Evolutionary conservation across 1,140 invertebrate species (phyloP).

Genomic region (Meloidogyne floridensis): DNA sequence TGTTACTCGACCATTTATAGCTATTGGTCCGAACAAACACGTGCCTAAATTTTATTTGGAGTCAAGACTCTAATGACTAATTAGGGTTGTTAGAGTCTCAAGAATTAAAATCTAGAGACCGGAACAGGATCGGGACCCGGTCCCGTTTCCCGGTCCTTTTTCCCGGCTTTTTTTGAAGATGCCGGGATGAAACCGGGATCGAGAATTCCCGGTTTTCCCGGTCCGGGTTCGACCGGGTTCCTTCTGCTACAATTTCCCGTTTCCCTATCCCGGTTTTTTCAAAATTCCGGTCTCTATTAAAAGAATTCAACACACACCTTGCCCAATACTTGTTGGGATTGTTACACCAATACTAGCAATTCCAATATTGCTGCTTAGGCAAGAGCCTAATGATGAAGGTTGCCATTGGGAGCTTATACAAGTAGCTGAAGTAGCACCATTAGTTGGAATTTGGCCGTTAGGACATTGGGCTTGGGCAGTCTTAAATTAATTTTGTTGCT

Average conservation of each 20-base stretch:
- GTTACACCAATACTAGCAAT: background rate
- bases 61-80: background rate
- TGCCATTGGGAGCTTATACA: slow-evolving; percentile 21
- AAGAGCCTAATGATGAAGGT: slow-evolving; percentile 10
- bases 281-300: no score
- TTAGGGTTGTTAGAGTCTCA: background rate
- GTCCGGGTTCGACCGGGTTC: no score
- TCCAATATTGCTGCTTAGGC: background rate
- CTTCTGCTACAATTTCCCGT: no score
- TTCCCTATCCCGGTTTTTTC: no score
- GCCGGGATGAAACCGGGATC: no score
- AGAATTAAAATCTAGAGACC: background rate
- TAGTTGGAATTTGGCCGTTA: slow-evolving; percentile 30
- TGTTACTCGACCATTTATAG: slow-evolving; percentile 23
- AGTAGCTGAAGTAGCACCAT: background rate
- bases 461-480: slow-evolving; percentile 34
- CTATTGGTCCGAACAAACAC: slow-evolving; percentile 19
- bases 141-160: no score
- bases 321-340: background rate
- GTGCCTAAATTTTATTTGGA: background rate
- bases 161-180: no score
- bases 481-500: slow-evolving; percentile 19
- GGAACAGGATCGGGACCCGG: no score
- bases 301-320: background rate
- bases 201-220: no score